Conservation (phyloP, 2,888 invertebrate species). For the Odontomyia ornata region DNA sequence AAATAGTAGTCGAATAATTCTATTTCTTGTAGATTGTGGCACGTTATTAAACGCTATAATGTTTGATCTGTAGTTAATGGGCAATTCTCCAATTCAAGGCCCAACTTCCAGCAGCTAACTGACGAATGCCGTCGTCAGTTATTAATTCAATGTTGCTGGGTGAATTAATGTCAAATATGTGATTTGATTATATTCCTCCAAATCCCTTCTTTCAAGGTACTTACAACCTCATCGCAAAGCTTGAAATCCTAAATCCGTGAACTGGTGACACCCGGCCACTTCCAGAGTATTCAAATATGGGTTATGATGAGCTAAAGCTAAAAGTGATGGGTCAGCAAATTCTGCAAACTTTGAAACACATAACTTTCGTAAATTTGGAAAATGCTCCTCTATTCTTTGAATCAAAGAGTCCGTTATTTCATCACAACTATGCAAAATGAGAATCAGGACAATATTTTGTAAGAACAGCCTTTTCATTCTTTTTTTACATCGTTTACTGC, state of each 20-base stretch:
- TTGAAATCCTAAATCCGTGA: conserved; percentile 96
- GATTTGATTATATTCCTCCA: too few species aligned
- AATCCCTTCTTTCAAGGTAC: too few species aligned
- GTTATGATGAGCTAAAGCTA: conserved; percentile 88
- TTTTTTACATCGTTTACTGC: conserved; percentile 85
- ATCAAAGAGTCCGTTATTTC: conserved; percentile 93
- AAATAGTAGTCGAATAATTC: too few species aligned
- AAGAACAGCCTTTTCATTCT: conserved; percentile 88
- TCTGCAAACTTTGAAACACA: conserved; percentile 92
- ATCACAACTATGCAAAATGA: conserved; percentile 93
- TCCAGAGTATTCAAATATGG: too few species aligned
- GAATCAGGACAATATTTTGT: conserved; percentile 85
- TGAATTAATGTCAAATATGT: conserved; percentile 92
- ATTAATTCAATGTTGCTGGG: conserved; percentile 95
- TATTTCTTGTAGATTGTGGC: too few species aligned
- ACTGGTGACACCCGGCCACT: too few species aligned
- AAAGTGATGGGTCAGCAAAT: conserved; percentile 87
- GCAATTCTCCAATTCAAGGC: conserved; percentile 98
- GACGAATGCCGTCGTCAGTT: too few species aligned
- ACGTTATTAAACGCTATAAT: conserved; percentile 91
- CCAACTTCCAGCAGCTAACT: conserved; percentile 90
- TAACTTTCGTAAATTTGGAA: too few species aligned
- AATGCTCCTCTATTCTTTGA: conserved; percentile 81
- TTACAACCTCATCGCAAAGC: conserved; percentile 95
- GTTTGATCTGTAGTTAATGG: conserved; percentile 97